Conservation (phyloP, 1,140 invertebrate genomes). For the Cyclina sinensis region DNA sequence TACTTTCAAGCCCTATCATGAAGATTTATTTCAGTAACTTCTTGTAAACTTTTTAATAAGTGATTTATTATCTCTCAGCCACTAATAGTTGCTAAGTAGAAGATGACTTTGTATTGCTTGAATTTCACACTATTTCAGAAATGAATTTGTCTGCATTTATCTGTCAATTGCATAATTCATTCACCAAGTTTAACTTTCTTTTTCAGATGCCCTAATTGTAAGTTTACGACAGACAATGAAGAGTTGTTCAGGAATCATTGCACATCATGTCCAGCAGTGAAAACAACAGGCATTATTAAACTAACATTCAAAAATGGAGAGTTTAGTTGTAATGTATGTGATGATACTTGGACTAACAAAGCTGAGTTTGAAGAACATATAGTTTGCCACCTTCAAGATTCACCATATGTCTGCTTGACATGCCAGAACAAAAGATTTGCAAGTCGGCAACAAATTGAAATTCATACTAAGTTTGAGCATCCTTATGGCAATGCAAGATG, state of each 20-base stretch:
- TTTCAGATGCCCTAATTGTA: constrained; percentile 58
- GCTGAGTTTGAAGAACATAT: constrained; percentile 67
- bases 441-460: constrained; percentile 54
- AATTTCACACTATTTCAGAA: no score
- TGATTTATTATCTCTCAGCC: no score
- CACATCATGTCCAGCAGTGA: constrained; percentile 29
- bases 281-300: background rate
- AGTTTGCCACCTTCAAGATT: constrained; percentile 43
- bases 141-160: no score
- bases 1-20: no score
- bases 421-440: constrained; percentile 51
- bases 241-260: constrained; percentile 46
- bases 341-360: constrained; percentile 11
- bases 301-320: background rate
- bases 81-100: no score
- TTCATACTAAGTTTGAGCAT: constrained; percentile 45
- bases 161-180: no score
- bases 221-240: constrained; percentile 46
- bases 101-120: no score
- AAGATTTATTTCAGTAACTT: no score
- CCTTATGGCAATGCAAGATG: constrained; percentile 45
- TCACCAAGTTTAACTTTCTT: background rate
- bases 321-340: constrained; percentile 14
- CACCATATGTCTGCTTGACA: constrained; percentile 56
- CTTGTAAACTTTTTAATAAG: no score